Percentiles rank a stretch among this genome's conserved stretches.
Conservation (phyloP, 2,797 vertebrate species). For the Oryzias sinensis region DNA sequence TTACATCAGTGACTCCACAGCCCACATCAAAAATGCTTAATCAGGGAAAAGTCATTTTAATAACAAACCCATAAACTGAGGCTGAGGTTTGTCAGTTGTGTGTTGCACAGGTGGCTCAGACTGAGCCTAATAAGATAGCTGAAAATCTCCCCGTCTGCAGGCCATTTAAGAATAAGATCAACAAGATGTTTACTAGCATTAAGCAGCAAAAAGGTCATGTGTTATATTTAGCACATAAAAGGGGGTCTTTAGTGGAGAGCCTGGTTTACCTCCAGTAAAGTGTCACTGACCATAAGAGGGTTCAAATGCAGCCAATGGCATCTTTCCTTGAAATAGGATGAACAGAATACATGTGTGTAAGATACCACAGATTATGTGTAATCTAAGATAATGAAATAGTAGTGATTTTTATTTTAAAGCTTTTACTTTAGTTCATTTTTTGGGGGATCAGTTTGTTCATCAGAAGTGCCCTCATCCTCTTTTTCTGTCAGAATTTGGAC, state of each 20-base stretch:
- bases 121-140: slow-evolving; percentile 6
- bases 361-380: too few species aligned
- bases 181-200: slow-evolving; percentile 10
- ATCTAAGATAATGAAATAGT: too few species aligned
- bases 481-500: too few species aligned
- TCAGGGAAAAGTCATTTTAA: too few species aligned
- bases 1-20: too few species aligned
- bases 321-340: too few species aligned
- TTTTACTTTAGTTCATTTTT: too few species aligned
- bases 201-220: neutral
- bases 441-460: too few species aligned
- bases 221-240: neutral
- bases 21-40: too few species aligned
- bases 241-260: neutral
- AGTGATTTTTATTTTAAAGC: too few species aligned
- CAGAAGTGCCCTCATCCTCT: too few species aligned
- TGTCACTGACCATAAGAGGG: neutral
- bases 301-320: neutral
- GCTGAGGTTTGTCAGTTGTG: slow-evolving; percentile 1
- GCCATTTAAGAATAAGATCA: neutral
- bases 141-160: slow-evolving; percentile 10
- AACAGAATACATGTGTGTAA: too few species aligned
- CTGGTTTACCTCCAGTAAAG: neutral
- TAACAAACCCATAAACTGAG: neutral
- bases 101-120: slow-evolving; percentile 10